Conservation (phyloP, 1,140 invertebrate species). For the Apis laboriosa region DNA sequence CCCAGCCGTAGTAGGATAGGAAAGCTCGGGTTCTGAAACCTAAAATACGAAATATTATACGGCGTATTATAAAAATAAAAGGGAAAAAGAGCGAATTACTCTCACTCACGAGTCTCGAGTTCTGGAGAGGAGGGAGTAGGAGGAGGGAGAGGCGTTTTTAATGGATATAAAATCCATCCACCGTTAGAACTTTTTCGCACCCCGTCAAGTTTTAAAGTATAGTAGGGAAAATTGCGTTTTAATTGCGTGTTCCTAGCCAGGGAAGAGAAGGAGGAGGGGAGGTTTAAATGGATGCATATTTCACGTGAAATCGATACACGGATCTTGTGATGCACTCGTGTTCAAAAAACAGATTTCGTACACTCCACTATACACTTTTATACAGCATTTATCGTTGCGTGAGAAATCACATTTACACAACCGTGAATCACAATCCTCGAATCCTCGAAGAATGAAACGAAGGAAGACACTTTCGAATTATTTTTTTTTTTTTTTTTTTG, state of each 20-base stretch:
- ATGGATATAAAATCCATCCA: slow-evolving; percentile 35
- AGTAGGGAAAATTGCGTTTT: slow-evolving; percentile 19
- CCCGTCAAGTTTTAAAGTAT: slow-evolving; percentile 22
- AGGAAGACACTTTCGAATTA: no score
- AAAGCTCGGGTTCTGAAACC: neutral
- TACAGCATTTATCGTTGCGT: no score
- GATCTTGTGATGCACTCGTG: no score
- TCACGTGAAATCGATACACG: slow-evolving; percentile 24
- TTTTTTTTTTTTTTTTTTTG: no score
- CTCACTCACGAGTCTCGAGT: neutral
- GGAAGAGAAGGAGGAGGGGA: no score
- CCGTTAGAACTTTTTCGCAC: slow-evolving; percentile 18
- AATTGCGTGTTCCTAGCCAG: slow-evolving; percentile 9
- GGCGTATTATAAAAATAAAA: slow-evolving; percentile 31
- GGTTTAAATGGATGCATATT: neutral
- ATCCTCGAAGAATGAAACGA: no score
- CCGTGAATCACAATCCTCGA: no score
- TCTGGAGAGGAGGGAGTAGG: neutral
- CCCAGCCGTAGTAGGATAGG: neutral
- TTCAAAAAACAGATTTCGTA: neutral
- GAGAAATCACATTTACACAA: no score
- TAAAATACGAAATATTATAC: slow-evolving; percentile 35
- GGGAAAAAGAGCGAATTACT: slow-evolving; percentile 12
- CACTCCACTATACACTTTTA: neutral
- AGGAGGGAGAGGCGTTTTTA: slow-evolving; percentile 3